Evolutionary conservation across 2,888 invertebrate species (phyloP).

Genomic region (Hemistola chrysoprasaria): DNA sequence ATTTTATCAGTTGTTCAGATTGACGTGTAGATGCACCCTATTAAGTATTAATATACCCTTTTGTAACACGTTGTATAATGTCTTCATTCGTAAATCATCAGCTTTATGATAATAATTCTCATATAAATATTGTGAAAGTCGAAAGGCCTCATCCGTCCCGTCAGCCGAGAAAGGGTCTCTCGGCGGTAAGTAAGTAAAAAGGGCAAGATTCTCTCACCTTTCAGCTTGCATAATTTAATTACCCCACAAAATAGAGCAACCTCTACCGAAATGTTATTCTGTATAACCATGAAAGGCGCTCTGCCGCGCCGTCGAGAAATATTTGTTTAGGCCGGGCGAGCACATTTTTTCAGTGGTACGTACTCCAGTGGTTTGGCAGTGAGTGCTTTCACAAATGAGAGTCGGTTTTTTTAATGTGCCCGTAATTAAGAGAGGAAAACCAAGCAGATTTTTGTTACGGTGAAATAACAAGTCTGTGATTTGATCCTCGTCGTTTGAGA

Average conservation of each 20-base stretch:
- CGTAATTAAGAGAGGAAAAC: conserved; percentile 22
- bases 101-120: conserved; percentile 15
- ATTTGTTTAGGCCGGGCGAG: conserved; percentile 29
- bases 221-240: conserved; percentile 26
- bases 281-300: conserved; percentile 21
- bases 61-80: background rate
- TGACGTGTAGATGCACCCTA: too few species aligned
- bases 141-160: conserved; percentile 9
- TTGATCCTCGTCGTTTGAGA: conserved; percentile 19
- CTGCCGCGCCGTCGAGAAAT: conserved; percentile 26
- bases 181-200: conserved; percentile 20
- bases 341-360: conserved; percentile 29
- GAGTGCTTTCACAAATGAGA: conserved; percentile 26
- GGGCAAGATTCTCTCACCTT: conserved; percentile 21
- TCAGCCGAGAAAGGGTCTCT: conserved; percentile 15
- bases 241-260: conserved; percentile 22
- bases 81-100: conserved; percentile 14
- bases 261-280: conserved; percentile 24
- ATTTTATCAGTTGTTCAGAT: too few species aligned
- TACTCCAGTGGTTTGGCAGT: conserved; percentile 10
- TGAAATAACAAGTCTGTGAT: conserved; percentile 20
- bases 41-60: too few species aligned
- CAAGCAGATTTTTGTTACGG: conserved; percentile 10
- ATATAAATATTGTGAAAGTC: conserved; percentile 15
- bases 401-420: conserved; percentile 21